These are phyloP conservation scores for Trichonephila inaurata DNA, from an alignment of 1,140 invertebrate species.

Conservation along the genomic window DNA sequence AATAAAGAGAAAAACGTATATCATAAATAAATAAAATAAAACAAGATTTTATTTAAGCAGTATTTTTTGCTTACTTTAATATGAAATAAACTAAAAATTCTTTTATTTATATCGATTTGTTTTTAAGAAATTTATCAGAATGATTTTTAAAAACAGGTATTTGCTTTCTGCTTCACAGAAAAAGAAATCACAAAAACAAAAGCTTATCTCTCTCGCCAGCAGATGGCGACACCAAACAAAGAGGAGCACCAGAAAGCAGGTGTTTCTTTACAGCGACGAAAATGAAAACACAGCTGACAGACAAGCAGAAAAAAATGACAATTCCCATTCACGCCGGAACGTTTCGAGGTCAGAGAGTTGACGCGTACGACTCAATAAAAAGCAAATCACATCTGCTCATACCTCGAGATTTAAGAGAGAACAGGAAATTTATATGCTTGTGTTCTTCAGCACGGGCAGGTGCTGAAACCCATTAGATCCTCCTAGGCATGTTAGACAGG, in stretches of 20 bases:
- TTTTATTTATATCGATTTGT: too few relatives aligned
- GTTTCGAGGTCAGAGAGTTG: neutral
- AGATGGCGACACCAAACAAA: neutral
- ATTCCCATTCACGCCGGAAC: neutral
- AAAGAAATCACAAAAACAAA: too few relatives aligned
- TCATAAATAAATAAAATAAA: too few relatives aligned
- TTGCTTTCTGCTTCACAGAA: too few relatives aligned
- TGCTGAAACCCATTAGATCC: neutral
- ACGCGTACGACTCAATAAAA: neutral
- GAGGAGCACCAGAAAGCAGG: neutral
- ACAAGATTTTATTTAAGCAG: too few relatives aligned
- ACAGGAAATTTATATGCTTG: neutral
- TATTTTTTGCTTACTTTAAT: too few relatives aligned
- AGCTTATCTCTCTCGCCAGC: neutral
- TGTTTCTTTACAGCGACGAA: neutral
- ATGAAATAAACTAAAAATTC: too few relatives aligned
- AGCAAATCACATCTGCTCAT: conserved; percentile 15
- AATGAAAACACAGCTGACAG: neutral
- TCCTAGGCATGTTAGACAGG: neutral
- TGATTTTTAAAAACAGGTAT: too few relatives aligned
- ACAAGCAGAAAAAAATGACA: neutral
- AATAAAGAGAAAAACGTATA: too few relatives aligned
- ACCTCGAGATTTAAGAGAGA: neutral
- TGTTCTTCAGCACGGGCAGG: neutral
- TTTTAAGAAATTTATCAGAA: too few relatives aligned